A percentile compares a stretch with the other conserved stretches of the same genome.
Evolutionary conservation across 1,140 invertebrate genomes (phyloP).

Genomic region (Eurosta solidaginis): DNA sequence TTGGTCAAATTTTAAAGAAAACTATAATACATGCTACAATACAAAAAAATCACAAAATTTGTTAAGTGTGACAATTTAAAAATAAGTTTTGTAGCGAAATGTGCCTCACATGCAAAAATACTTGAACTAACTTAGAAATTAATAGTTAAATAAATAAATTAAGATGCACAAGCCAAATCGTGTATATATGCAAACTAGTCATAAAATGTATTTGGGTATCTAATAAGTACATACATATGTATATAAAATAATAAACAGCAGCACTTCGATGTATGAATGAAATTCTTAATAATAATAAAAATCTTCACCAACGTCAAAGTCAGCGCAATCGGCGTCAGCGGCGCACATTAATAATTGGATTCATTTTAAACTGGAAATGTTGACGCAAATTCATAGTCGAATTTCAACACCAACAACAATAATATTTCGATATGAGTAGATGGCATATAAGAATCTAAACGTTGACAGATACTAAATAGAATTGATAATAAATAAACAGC

Average conservation of each 20-base stretch:
- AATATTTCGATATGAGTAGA: no score
- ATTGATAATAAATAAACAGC: no score
- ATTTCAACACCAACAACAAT: background rate
- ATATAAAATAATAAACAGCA: background rate
- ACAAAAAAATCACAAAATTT: no score
- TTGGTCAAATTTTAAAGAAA: background rate
- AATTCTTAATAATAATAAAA: background rate
- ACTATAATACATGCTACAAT: no score
- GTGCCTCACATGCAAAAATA: background rate
- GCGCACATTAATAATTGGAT: background rate
- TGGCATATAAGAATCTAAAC: background rate
- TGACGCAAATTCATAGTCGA: background rate
- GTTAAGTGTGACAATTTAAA: background rate
- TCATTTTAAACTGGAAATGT: background rate
- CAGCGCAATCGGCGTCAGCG: background rate
- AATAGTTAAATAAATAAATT: constrained; percentile 1
- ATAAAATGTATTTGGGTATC: background rate
- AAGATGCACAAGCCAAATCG: background rate
- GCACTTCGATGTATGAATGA: background rate
- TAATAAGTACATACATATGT: background rate
- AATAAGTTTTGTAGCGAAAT: background rate
- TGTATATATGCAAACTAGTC: background rate
- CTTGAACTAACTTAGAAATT: background rate
- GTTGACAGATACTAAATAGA: background rate
- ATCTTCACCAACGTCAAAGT: background rate